A percentile compares a stretch with the other conserved stretches of the same genome.
These are phyloP conservation scores for Cecidostiba fungosa DNA, from an alignment of 2,888 invertebrate genomes.

Conservation along the genomic window DNA sequence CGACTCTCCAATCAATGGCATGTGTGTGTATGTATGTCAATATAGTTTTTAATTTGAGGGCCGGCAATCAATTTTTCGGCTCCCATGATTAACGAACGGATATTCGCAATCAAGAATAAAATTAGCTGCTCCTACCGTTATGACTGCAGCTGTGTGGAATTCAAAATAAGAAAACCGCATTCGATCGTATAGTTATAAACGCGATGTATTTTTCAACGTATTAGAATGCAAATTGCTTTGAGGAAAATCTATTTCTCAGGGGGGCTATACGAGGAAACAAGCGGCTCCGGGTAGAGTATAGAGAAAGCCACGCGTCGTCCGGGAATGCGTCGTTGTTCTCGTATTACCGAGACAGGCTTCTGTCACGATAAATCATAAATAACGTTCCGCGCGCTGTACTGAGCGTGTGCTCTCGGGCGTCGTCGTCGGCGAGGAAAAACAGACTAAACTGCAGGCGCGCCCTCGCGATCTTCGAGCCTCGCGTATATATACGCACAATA, in stretches of 20 bases:
- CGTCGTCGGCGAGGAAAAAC: slow-evolving; percentile 33
- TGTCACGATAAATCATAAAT: slow-evolving; percentile 65
- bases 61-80: slow-evolving; percentile 8
- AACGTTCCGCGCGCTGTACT: slow-evolving; percentile 44
- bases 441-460: slow-evolving; percentile 1
- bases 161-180: not conserved
- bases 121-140: not conserved
- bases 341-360: slow-evolving; percentile 51
- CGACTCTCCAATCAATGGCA: slow-evolving; percentile 24
- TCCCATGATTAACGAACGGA: not conserved
- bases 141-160: no score
- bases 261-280: not conserved
- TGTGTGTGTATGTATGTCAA: not conserved
- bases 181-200: not conserved
- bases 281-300: not conserved
- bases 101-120: not conserved
- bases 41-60: not conserved
- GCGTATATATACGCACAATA: slow-evolving; percentile 20
- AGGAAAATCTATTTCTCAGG: not conserved
- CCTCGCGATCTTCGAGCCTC: slow-evolving; percentile 40
- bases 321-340: slow-evolving; percentile 54
- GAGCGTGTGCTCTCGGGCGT: slow-evolving; percentile 2
- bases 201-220: not conserved
- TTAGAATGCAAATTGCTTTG: slow-evolving; percentile 10
- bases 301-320: slow-evolving; percentile 17